These are phyloP conservation scores for Pachypeltis micranthus DNA, from an alignment of 1,140 invertebrate genomes.

Conservation along the genomic window DNA sequence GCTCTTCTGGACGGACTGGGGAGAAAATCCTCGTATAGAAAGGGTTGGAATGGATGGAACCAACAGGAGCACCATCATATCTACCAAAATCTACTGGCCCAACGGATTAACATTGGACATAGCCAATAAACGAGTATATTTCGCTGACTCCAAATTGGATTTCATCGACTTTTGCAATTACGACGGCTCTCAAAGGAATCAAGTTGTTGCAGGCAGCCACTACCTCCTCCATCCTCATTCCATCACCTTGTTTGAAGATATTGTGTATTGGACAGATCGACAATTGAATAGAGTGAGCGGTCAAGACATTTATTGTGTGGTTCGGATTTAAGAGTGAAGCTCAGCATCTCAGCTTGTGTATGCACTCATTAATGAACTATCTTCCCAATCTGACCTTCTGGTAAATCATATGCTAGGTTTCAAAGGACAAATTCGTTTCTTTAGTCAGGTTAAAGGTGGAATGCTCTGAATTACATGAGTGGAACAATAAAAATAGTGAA, in stretches of 20 bases:
- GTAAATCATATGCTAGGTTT: too few relatives aligned
- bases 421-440: too few relatives aligned
- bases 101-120: constrained; percentile 93
- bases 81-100: constrained; percentile 96
- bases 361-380: too few relatives aligned
- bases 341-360: too few relatives aligned
- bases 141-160: constrained; percentile 94
- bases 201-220: constrained; percentile 75
- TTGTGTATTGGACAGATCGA: constrained; percentile 92
- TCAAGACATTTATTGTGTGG: not conserved
- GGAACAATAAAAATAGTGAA: too few relatives aligned
- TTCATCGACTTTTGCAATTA: constrained; percentile 98
- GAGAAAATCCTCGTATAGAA: constrained; percentile 92
- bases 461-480: too few relatives aligned
- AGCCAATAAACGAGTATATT: constrained; percentile 86
- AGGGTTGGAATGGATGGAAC: constrained; percentile 90
- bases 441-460: too few relatives aligned
- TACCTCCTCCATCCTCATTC: constrained; percentile 93
- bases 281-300: constrained; percentile 66
- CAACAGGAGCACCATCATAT: constrained; percentile 74
- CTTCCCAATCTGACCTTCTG: too few relatives aligned
- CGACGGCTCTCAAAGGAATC: constrained; percentile 77
- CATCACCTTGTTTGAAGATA: constrained; percentile 83
- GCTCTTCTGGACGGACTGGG: constrained; percentile 98
- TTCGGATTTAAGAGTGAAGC: not conserved